Evolutionary conservation across 1,140 invertebrate species (phyloP).

Genomic region (Parapsyche elsis): DNA sequence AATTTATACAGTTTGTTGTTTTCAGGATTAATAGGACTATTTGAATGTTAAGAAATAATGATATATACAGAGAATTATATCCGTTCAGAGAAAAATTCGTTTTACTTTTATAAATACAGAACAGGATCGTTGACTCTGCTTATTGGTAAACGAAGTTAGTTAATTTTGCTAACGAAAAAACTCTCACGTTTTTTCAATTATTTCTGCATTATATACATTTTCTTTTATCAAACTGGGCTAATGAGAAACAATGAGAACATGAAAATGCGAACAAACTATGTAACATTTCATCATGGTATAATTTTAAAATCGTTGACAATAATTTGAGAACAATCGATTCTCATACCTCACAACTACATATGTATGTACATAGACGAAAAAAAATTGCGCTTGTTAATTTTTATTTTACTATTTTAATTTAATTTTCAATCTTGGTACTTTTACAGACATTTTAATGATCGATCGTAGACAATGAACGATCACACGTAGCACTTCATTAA

Average conservation of each 20-base stretch:
- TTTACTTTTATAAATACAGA: too few species aligned
- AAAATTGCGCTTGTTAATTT: too few species aligned
- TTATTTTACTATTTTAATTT: too few species aligned
- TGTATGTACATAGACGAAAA: conserved; percentile 9
- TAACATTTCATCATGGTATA: neutral
- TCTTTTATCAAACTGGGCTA: conserved; percentile 13
- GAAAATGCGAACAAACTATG: conserved; percentile 12
- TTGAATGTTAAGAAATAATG: too few species aligned
- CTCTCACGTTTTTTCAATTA: neutral
- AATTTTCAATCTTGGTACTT: too few species aligned
- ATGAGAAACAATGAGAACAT: conserved; percentile 17
- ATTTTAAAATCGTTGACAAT: conserved; percentile 19
- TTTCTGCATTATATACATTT: neutral
- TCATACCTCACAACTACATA: neutral
- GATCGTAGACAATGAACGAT: neutral
- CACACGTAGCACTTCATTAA: neutral
- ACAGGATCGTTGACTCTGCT: too few species aligned
- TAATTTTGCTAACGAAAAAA: neutral
- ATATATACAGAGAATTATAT: too few species aligned
- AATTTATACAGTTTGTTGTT: too few species aligned
- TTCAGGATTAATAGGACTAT: too few species aligned
- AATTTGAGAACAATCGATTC: neutral
- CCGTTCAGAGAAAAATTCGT: too few species aligned
- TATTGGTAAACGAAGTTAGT: too few species aligned
- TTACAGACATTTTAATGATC: neutral